phyloP scores from a whole-genome alignment of 2,888 invertebrate species.

The Lasius platythorax region DNA sequence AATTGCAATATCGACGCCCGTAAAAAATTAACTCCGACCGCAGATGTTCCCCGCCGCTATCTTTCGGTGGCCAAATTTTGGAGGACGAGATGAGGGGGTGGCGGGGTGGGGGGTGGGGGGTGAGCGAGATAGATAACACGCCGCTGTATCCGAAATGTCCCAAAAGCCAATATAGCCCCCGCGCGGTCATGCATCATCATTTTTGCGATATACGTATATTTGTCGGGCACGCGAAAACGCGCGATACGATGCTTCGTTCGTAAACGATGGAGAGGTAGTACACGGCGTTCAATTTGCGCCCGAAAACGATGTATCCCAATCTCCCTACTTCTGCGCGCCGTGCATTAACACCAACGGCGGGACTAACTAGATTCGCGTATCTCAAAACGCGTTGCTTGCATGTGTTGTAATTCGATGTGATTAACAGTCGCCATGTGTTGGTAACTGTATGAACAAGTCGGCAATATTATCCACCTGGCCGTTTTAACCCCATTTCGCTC shows the following conservation, averaged over 20 bases:
- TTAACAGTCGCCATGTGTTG: conserved; percentile 76
- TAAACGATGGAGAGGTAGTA: conserved; percentile 61
- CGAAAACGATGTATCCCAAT: conserved; percentile 69
- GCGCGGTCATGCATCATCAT: conserved; percentile 6
- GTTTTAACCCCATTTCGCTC: conserved; percentile 59
- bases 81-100: not conserved
- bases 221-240: conserved; percentile 1
- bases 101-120: not conserved
- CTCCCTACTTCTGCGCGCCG: conserved; percentile 62
- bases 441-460: conserved; percentile 77
- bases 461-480: conserved; percentile 76
- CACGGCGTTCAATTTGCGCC: conserved; percentile 69
- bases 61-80: conserved; percentile 33
- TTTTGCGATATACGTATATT: conserved; percentile 32
- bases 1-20: conserved; percentile 5
- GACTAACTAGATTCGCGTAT: conserved; percentile 75
- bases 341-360: conserved; percentile 75
- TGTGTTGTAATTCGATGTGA: conserved; percentile 77
- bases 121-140: not conserved
- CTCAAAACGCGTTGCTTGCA: conserved; percentile 73
- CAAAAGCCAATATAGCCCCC: conserved; percentile 16
- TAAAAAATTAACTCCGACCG: conserved; percentile 13
- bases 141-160: not conserved
- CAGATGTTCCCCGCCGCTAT: conserved; percentile 9
- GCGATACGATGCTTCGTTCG: conserved; percentile 8